A percentile compares a stretch with the other conserved stretches of the same genome.
phyloP scores from a whole-genome alignment of 2,113 vertebrate species.

The Nycticorax nycticorax region DNA sequence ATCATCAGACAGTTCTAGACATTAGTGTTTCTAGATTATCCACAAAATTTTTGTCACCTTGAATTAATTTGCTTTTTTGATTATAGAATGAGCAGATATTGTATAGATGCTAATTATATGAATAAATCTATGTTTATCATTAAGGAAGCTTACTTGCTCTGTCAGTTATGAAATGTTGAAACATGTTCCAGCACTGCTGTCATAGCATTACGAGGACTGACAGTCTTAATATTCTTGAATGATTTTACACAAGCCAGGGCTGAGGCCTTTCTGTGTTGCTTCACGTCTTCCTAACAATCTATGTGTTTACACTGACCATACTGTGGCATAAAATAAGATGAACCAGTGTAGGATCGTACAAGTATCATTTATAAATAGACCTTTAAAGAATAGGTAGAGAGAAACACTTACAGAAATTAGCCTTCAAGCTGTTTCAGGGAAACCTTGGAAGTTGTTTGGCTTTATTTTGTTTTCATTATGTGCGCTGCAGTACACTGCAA shows the following conservation, averaged over 20 bases:
- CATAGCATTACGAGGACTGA: not conserved
- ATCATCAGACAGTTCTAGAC: not conserved
- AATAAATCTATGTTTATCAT: not conserved
- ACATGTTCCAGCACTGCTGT: not conserved
- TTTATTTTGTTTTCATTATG: not conserved
- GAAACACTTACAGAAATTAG: not conserved
- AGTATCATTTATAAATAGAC: not conserved
- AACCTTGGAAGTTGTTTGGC: not conserved
- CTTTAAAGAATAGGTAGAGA: not conserved
- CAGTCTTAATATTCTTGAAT: not conserved
- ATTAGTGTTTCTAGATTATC: not conserved
- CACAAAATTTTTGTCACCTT: not conserved
- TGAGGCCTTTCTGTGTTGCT: not conserved
- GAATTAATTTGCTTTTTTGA: not conserved
- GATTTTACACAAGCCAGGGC: not conserved
- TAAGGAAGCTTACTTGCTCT: not conserved
- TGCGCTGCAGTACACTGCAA: not conserved
- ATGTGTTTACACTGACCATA: not conserved
- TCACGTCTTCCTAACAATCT: not conserved
- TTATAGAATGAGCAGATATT: not conserved
- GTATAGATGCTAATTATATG: not conserved
- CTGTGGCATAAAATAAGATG: not conserved
- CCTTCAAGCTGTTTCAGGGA: not conserved
- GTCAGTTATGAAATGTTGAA: not conserved
- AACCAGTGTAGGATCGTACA: not conserved